phyloP scores from a whole-genome alignment of 2,113 vertebrate genomes.

The Scopus umbretta region DNA sequence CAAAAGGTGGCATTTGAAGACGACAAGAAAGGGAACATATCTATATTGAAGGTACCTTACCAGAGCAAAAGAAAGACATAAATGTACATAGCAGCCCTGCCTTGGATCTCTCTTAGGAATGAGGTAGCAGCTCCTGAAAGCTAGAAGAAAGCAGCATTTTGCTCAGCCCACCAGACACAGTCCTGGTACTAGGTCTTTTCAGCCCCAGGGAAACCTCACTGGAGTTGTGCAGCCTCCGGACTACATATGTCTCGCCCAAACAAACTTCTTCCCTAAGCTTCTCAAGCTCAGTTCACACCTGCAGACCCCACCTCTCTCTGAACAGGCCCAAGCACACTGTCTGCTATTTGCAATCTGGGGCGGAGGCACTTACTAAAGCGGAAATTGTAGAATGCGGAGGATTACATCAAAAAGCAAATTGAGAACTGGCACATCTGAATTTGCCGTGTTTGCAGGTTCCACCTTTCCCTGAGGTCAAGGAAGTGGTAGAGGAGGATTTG shows the following conservation, averaged over 20 bases:
- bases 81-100: neutral
- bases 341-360: neutral
- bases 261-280: neutral
- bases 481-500: slow-evolving; percentile 45
- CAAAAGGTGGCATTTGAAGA: neutral
- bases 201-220: neutral
- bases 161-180: neutral
- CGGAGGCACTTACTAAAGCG: neutral
- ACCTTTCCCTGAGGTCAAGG: slow-evolving; percentile 40
- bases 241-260: neutral
- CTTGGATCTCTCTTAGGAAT: neutral
- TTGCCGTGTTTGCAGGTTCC: slow-evolving; percentile 22
- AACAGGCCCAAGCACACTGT: neutral
- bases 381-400: neutral
- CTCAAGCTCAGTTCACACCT: neutral
- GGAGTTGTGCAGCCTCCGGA: neutral
- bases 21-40: neutral
- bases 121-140: neutral
- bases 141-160: neutral
- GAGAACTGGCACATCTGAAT: slow-evolving; percentile 1
- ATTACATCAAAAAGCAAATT: slow-evolving; percentile 44
- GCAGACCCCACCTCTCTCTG: neutral
- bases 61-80: neutral
- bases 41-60: neutral
- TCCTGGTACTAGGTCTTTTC: neutral